Evolutionary conservation across 2,888 invertebrate genomes (phyloP).

Genomic region (Auanema sp.): DNA sequence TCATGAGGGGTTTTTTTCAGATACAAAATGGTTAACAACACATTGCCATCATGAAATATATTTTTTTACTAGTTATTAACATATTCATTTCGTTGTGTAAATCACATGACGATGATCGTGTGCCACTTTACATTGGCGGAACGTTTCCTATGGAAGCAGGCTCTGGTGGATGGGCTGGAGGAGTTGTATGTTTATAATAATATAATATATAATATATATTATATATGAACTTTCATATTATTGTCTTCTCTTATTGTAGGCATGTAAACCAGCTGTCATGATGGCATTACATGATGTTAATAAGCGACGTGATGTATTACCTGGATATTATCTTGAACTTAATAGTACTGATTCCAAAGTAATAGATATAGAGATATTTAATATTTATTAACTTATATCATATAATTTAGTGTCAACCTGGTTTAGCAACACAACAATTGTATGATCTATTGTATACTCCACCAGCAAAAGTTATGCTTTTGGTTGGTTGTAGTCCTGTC

Average conservation of each 20-base stretch:
- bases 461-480: conserved; percentile 86
- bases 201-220: not conserved
- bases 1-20: too few relatives aligned
- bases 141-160: conserved; percentile 84
- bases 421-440: conserved; percentile 94
- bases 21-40: too few relatives aligned
- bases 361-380: not conserved
- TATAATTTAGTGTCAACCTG: conserved; percentile 88
- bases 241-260: conserved; percentile 65
- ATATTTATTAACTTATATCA: not conserved
- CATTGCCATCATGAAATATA: too few relatives aligned
- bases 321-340: conserved; percentile 58
- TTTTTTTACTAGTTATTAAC: too few relatives aligned
- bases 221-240: not conserved
- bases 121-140: conserved; percentile 83
- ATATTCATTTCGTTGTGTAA: conserved; percentile 9
- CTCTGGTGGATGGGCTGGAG: conserved; percentile 92
- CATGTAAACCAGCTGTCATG: conserved; percentile 94
- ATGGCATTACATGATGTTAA: conserved; percentile 93
- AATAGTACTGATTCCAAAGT: conserved; percentile 63
- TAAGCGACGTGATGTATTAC: conserved; percentile 47
- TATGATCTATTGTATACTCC: conserved; percentile 87
- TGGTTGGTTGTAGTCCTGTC: conserved; percentile 94
- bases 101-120: conserved; percentile 30
- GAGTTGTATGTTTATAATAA: conserved; percentile 69